Percentiles rank a stretch among this genome's conserved stretches.
phyloP scores from a whole-genome alignment of 2,888 invertebrate genomes.

The Drosophila rellima region DNA sequence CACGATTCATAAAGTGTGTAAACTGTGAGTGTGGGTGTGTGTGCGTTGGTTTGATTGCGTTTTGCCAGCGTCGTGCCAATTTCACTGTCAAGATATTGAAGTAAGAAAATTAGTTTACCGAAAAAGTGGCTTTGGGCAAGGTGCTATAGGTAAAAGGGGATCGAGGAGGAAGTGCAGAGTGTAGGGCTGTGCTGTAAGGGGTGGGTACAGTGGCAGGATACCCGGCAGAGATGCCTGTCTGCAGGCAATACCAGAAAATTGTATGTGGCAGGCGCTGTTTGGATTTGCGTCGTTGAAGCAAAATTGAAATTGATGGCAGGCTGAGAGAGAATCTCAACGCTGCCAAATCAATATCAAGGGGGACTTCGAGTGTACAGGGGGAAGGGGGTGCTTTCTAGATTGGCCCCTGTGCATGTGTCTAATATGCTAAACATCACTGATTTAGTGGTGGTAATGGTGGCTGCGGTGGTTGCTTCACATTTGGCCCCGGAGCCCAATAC shows the following conservation, averaged over 20 bases:
- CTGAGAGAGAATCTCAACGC: conserved; percentile 55
- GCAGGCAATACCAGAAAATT: conserved; percentile 71
- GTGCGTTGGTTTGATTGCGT: conserved; percentile 69
- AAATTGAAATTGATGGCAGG: conserved; percentile 85
- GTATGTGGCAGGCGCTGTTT: conserved; percentile 73
- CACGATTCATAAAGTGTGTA: conserved; percentile 17
- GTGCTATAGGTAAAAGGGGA: conserved; percentile 10
- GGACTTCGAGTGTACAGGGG: not conserved
- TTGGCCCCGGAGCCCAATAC: conserved; percentile 17
- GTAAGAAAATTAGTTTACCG: conserved; percentile 84
- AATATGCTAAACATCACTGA: conserved; percentile 78
- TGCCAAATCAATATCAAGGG: conserved; percentile 53
- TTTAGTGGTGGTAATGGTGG: conserved; percentile 67
- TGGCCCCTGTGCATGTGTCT: conserved; percentile 72
- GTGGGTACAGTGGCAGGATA: conserved; percentile 8
- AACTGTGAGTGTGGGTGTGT: conserved; percentile 24
- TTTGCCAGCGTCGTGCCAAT: conserved; percentile 81
- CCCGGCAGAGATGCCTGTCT: conserved; percentile 50
- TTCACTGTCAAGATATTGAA: conserved; percentile 84
- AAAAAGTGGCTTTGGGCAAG: conserved; percentile 68
- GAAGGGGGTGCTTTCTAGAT: conserved; percentile 30
- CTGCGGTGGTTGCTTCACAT: conserved; percentile 18
- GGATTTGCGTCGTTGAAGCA: conserved; percentile 71
- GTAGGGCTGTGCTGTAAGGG: not conserved
- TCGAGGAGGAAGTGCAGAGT: not conserved